Evolutionary conservation across 2,888 invertebrate genomes (phyloP).

Genomic region (Brenthis daphne): DNA sequence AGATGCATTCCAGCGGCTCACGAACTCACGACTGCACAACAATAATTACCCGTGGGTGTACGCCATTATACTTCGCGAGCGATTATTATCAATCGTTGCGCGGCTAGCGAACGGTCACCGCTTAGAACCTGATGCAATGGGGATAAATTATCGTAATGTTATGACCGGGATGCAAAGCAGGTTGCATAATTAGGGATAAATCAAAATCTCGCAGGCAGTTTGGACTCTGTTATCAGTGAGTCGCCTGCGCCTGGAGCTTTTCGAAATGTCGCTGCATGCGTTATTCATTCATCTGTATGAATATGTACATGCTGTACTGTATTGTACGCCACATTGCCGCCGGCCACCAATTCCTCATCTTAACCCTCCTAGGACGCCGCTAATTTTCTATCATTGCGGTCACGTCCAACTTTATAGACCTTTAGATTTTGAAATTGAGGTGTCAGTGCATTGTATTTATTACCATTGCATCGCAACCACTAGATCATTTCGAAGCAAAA

Average conservation of each 20-base stretch:
- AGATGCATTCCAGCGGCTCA: slow-evolving; percentile 81
- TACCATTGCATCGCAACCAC: slow-evolving; percentile 54
- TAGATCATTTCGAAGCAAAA: slow-evolving; percentile 44
- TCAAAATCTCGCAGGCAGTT: slow-evolving; percentile 27
- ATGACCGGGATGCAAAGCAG: slow-evolving; percentile 81
- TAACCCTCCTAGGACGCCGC: slow-evolving; percentile 76
- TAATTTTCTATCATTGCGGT: slow-evolving; percentile 81
- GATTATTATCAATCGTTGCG: slow-evolving; percentile 81
- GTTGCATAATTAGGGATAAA: slow-evolving; percentile 47
- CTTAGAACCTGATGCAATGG: slow-evolving; percentile 78
- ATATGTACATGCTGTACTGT: slow-evolving; percentile 39
- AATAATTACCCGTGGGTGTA: slow-evolving; percentile 83
- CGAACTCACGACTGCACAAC: slow-evolving; percentile 82
- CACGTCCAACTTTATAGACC: slow-evolving; percentile 74
- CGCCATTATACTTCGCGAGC: slow-evolving; percentile 82
- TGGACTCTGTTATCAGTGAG: slow-evolving; percentile 13
- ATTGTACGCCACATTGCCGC: slow-evolving; percentile 67
- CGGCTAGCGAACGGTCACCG: slow-evolving; percentile 77
- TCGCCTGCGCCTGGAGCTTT: slow-evolving; percentile 13
- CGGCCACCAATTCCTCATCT: slow-evolving; percentile 75
- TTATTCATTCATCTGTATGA: slow-evolving; percentile 5
- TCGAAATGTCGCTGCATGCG: slow-evolving; percentile 3
- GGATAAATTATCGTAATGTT: slow-evolving; percentile 80
- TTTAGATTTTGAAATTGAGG: slow-evolving; percentile 75
- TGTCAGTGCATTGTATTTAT: slow-evolving; percentile 77